These are phyloP conservation scores for Xiphophorus birchmanni DNA, from an alignment of 2,797 vertebrate genomes.

Conservation along the genomic window DNA sequence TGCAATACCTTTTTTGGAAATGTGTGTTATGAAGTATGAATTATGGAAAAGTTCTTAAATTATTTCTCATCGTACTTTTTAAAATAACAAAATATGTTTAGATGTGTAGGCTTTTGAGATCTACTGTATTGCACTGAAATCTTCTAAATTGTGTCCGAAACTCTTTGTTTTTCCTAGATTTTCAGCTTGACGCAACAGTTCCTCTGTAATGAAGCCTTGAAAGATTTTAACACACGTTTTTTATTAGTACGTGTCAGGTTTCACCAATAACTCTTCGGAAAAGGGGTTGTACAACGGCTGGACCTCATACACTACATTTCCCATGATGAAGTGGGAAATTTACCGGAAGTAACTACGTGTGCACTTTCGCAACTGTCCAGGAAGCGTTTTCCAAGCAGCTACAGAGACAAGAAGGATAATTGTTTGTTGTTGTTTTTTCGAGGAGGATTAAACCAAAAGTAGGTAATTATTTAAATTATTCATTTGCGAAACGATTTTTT, in stretches of 20 bases:
- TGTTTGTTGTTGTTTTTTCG: constrained; percentile 26
- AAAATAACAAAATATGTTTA: too few species aligned
- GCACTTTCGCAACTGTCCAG: constrained; percentile 59
- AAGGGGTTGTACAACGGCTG: not conserved
- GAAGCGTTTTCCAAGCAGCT: constrained; percentile 51
- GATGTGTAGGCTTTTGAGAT: not conserved
- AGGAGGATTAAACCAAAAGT: constrained; percentile 23
- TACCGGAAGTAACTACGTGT: constrained; percentile 72
- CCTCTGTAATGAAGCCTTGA: not conserved
- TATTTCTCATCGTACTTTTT: too few species aligned
- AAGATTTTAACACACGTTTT: not conserved
- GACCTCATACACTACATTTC: constrained; percentile 53
- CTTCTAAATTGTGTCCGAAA: not conserved
- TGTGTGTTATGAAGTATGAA: too few species aligned
- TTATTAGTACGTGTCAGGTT: not conserved
- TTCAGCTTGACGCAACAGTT: too few species aligned
- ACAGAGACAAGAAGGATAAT: constrained; percentile 25
- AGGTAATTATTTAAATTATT: constrained; percentile 45
- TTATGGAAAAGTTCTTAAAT: too few species aligned
- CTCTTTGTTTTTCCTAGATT: not conserved
- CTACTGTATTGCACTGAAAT: not conserved
- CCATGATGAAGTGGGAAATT: constrained; percentile 28
- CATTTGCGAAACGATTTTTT: not conserved
- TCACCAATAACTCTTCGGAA: not conserved
- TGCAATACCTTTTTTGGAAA: too few species aligned